phyloP scores from a whole-genome alignment of 2,888 invertebrate species.

The Ecliptopera silaceata region DNA sequence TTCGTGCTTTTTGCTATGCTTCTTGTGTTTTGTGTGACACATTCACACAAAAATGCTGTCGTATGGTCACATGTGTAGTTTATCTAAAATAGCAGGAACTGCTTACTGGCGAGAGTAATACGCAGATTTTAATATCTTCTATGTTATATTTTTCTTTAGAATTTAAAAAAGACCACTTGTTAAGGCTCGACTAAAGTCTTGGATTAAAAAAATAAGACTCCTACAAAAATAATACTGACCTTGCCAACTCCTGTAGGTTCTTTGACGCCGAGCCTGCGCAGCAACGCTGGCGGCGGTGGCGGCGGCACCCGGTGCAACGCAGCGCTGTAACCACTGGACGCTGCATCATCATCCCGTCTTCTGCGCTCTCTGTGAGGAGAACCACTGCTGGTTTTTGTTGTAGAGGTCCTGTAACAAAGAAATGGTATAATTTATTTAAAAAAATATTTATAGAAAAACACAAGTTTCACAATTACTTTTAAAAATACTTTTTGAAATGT shows the following conservation, averaged over 20 bases:
- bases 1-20: not conserved
- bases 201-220: not conserved
- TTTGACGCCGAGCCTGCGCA: slow-evolving; percentile 89
- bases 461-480: no score
- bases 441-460: no score
- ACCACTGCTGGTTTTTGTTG: slow-evolving; percentile 74
- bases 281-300: slow-evolving; percentile 90
- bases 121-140: no score
- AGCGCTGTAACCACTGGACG: slow-evolving; percentile 86
- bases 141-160: no score
- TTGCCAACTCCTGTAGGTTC: slow-evolving; percentile 92
- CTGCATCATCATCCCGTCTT: slow-evolving; percentile 70
- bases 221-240: slow-evolving; percentile 75
- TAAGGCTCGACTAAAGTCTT: no score
- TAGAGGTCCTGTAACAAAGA: slow-evolving; percentile 80
- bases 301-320: slow-evolving; percentile 89
- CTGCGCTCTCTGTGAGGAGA: slow-evolving; percentile 86
- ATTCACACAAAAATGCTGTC: not conserved
- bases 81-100: not conserved
- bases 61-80: not conserved
- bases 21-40: not conserved
- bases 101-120: not conserved
- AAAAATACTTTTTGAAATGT: no score
- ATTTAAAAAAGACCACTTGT: no score
- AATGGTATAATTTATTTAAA: no score